Percentiles rank a stretch among this genome's conserved stretches.
Conservation (phyloP, 1,140 invertebrate species). For the Drosophila kanapiae region DNA sequence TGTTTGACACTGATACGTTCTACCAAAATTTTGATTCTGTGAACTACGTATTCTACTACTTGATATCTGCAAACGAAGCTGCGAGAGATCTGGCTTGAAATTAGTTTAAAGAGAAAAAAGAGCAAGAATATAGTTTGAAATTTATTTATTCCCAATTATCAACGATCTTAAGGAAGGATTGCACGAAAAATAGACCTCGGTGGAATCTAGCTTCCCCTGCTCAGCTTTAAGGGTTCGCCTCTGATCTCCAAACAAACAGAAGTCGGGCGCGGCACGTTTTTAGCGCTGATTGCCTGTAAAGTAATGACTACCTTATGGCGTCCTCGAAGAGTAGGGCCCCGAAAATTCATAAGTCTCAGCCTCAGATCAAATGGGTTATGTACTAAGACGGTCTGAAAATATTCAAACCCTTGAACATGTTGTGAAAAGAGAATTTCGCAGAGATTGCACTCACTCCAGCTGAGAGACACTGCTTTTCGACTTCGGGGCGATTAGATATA, state of each 20-base stretch:
- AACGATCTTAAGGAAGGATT: no score
- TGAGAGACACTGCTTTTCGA: slow-evolving; percentile 28
- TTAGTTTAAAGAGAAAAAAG: neutral
- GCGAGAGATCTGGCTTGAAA: no score
- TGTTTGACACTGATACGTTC: no score
- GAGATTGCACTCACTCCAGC: slow-evolving; percentile 46
- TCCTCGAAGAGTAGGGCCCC: neutral
- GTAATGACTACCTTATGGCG: neutral
- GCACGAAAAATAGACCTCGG: no score
- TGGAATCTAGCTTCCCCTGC: neutral
- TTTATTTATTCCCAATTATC: neutral
- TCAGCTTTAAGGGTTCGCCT: neutral
- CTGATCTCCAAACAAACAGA: neutral
- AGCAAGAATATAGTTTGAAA: neutral
- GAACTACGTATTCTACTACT: no score
- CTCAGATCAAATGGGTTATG: neutral
- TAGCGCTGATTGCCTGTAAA: no score
- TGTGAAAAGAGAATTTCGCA: neutral
- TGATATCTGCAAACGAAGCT: no score
- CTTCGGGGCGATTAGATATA: slow-evolving; percentile 14
- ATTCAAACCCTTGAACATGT: neutral
- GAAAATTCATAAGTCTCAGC: neutral
- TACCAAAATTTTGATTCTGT: no score
- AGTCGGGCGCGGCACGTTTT: neutral
- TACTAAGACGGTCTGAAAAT: neutral